Percentiles rank a stretch among this genome's conserved stretches.
phyloP scores from a whole-genome alignment of 2,888 invertebrate genomes.

The Netelia virgata region DNA sequence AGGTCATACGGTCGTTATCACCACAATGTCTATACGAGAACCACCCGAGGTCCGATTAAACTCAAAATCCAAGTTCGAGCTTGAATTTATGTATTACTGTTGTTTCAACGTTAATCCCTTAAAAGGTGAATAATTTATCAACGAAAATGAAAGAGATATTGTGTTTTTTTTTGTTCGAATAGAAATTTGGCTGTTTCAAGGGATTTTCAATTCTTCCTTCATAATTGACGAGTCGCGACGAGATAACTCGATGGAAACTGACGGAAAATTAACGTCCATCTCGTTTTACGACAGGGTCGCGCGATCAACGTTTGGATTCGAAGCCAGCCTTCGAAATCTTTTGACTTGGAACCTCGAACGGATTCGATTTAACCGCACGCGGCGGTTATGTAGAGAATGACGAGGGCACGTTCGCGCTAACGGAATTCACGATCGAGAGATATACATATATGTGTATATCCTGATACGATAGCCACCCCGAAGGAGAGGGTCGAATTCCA shows the following conservation, averaged over 20 bases:
- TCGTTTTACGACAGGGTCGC: conserved; percentile 1
- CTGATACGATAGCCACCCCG: conserved; percentile 79
- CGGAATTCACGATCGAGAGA: conserved; percentile 72
- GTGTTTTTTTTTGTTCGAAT: no score
- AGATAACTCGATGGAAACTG: no score
- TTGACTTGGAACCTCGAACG: conserved; percentile 41
- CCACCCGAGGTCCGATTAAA: not conserved
- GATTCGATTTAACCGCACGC: conserved; percentile 50
- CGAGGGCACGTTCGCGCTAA: conserved; percentile 43
- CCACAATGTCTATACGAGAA: not conserved
- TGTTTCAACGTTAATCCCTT: no score
- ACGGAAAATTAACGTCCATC: not conserved
- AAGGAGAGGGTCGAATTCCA: conserved; percentile 77
- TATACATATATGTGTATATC: conserved; percentile 64
- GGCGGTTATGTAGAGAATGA: conserved; percentile 19
- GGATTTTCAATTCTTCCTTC: no score
- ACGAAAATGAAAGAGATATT: no score
- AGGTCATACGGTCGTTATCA: conserved; percentile 10
- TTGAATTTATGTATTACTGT: no score
- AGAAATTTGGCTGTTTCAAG: no score
- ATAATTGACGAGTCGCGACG: no score
- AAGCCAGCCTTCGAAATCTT: conserved; percentile 49
- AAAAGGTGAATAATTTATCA: no score
- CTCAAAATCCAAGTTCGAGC: not conserved
- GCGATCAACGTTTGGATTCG: conserved; percentile 33